Percentiles rank a stretch among this genome's conserved stretches.
phyloP scores from a whole-genome alignment of 2,888 invertebrate species.

The Athripsodes cinereus region DNA sequence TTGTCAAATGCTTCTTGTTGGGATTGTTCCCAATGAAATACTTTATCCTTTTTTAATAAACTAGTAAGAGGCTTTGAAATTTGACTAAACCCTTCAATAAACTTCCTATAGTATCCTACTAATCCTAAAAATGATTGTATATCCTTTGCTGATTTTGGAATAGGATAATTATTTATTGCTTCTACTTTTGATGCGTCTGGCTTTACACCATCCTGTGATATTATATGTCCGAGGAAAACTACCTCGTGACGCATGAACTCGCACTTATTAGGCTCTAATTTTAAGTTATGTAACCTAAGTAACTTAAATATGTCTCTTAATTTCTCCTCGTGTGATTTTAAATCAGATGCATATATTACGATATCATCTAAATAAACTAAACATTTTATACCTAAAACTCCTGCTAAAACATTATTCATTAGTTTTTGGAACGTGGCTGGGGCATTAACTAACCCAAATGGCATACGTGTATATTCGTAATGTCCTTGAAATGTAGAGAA shows the following conservation, averaged over 20 bases:
- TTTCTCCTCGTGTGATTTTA: conserved; percentile 27
- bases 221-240: conserved; percentile 31
- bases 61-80: conserved; percentile 23
- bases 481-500: conserved; percentile 33
- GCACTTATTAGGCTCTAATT: conserved; percentile 29
- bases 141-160: conserved; percentile 24
- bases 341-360: conserved; percentile 29
- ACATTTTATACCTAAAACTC: conserved; percentile 32
- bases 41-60: conserved; percentile 22
- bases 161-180: conserved; percentile 25
- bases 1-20: conserved; percentile 10
- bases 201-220: conserved; percentile 28
- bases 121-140: conserved; percentile 31
- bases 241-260: conserved; percentile 30
- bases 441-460: conserved; percentile 37
- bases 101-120: conserved; percentile 30
- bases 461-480: conserved; percentile 33
- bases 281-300: conserved; percentile 24
- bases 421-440: conserved; percentile 36
- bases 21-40: conserved; percentile 14
- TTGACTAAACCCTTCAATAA: conserved; percentile 29
- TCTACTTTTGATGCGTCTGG: conserved; percentile 27
- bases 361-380: conserved; percentile 34
- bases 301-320: conserved; percentile 21
- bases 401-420: conserved; percentile 34